Conservation (phyloP, 2,797 vertebrate genomes). For the Schizopygopsis pylzovi region DNA sequence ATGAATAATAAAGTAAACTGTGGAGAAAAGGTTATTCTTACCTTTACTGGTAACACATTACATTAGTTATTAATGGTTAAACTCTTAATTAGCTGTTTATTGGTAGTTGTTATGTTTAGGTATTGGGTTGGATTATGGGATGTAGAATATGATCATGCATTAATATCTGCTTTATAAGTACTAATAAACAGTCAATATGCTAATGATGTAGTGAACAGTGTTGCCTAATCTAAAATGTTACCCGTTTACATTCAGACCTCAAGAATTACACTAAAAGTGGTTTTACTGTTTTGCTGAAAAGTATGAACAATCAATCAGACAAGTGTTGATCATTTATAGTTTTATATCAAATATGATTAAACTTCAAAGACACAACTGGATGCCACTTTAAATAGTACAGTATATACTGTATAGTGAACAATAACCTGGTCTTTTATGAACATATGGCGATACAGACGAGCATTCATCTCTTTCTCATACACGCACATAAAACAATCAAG, state of each 20-base stretch:
- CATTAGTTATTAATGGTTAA: background rate
- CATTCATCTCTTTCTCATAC: background rate
- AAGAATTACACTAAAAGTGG: no score
- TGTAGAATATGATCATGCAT: background rate
- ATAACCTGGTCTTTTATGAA: background rate
- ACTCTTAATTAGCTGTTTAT: no score
- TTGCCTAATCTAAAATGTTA: no score
- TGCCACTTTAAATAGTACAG: background rate
- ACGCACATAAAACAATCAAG: conserved; percentile 73
- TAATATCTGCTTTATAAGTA: background rate
- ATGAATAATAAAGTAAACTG: no score
- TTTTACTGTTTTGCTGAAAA: no score
- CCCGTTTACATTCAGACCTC: no score
- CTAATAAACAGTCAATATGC: background rate
- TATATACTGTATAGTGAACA: background rate
- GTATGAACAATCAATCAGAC: no score
- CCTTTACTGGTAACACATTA: no score
- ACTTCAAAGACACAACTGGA: background rate
- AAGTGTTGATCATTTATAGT: background rate
- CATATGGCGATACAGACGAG: background rate
- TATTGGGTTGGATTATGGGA: background rate
- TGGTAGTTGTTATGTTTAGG: background rate
- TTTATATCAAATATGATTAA: background rate
- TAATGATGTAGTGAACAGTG: no score
- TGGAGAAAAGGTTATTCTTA: no score